Percentiles rank a stretch among this genome's conserved stretches.
Evolutionary conservation across 2,113 vertebrate genomes (phyloP).

Genomic region (Oxygymnocypris stewartii): DNA sequence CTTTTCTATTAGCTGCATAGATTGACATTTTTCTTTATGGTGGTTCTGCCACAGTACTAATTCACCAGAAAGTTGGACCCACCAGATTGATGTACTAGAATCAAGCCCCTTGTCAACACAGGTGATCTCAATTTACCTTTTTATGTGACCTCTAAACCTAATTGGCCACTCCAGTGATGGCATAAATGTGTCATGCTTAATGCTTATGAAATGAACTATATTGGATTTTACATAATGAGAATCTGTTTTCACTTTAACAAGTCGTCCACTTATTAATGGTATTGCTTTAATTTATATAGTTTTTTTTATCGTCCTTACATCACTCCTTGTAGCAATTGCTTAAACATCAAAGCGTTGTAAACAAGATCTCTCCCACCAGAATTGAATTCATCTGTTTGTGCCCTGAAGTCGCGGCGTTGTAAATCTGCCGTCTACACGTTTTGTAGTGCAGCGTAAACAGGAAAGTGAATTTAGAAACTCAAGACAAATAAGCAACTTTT

Average conservation of each 20-base stretch:
- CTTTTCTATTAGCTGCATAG: background rate
- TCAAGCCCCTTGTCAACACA: background rate
- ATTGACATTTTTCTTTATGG: background rate
- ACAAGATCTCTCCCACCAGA: constrained; percentile 8
- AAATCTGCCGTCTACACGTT: constrained; percentile 16
- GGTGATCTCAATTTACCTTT: background rate
- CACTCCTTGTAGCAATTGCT: background rate
- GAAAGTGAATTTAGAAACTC: constrained; percentile 20
- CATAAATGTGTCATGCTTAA: background rate
- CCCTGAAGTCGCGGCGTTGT: background rate
- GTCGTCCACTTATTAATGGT: background rate
- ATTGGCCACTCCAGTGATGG: background rate
- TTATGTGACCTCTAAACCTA: background rate
- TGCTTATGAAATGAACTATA: background rate
- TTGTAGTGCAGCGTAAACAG: constrained; percentile 33
- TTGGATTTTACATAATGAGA: background rate
- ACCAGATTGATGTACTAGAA: background rate
- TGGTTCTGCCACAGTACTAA: background rate
- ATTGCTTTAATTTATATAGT: background rate
- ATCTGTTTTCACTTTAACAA: background rate
- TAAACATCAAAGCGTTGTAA: background rate
- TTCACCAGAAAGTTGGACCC: background rate
- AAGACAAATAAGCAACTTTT: constrained; percentile 40
- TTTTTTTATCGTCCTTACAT: background rate
- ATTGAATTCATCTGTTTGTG: constrained; percentile 11